A percentile compares a stretch with the other conserved stretches of the same genome.
phyloP scores from a whole-genome alignment of 2,113 vertebrate species.

The Solenodon paradoxus region DNA sequence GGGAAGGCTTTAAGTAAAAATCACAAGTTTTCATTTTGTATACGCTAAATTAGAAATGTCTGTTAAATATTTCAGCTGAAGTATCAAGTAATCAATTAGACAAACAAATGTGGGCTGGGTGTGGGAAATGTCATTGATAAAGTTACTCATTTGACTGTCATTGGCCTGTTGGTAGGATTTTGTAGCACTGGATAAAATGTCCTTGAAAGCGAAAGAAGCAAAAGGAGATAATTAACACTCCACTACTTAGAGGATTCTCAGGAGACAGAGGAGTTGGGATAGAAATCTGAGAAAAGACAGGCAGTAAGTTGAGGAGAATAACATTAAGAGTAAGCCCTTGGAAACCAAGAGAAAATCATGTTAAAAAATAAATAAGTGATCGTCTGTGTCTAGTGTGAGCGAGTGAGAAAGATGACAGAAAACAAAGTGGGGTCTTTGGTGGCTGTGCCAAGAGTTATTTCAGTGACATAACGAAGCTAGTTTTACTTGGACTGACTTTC shows the following conservation, averaged over 20 bases:
- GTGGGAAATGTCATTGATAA: not conserved
- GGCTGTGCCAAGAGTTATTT: not conserved
- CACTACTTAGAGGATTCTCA: not conserved
- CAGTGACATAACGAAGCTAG: not conserved
- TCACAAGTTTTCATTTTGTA: not conserved
- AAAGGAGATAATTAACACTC: not conserved
- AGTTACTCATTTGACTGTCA: not conserved
- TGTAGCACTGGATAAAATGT: not conserved
- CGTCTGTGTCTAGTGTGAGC: not conserved
- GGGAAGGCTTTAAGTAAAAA: not conserved
- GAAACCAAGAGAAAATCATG: not conserved
- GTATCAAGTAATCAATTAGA: not conserved
- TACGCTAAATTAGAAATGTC: not conserved
- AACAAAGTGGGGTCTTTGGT: rapidly evolving
- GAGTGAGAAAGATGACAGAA: not conserved
- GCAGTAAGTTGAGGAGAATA: not conserved
- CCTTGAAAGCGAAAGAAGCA: not conserved
- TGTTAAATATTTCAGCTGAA: not conserved
- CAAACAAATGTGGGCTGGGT: not conserved
- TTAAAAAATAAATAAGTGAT: not conserved
- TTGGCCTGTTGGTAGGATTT: not conserved
- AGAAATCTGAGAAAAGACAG: not conserved
- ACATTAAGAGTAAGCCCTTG: too few species aligned
- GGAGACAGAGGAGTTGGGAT: not conserved
- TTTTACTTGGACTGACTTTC: not conserved